Evolutionary conservation across 1,140 invertebrate genomes (phyloP), one percentile per base, ranked within the genome.

Genomic region (Oppia nitens): DNA sequence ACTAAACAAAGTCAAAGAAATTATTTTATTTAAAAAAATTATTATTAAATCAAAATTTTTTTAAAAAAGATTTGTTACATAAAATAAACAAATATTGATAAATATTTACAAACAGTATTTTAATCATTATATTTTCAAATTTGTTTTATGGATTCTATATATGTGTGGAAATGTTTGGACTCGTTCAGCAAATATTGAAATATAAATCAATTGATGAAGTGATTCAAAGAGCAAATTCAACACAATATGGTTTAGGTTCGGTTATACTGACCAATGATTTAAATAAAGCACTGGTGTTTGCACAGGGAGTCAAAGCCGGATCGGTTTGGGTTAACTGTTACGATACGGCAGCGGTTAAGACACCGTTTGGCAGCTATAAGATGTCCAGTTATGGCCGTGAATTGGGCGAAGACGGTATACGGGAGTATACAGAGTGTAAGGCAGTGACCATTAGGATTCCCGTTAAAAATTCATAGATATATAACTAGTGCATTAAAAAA

Each of bases 141-240:
- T n/a, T n/a, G n/a, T n/a, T n/a, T n/a, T n/a, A n/a, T n/a, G n/a
- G n/a, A n/a, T n/a, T n/a, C n/a, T n/a, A n/a, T n/a, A n/a, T n/a
- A n/a, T n/a, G n/a, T n/a, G 86, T 92, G 70, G 94, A 98, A 86
- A 98, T 98, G 66, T 98, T 98, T 75, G 93, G 94, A 1, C 93
- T 94, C 4, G 93, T 98, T 25, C 90, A 94, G 77, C 87, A 91
- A 70, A 82, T 98, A 51, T 73, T 97, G n/a, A 88, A 85, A 68
- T 98, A 96, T 74, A 86, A 87, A 60, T 74, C 79, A 11, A 70
- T 92, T 29, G 85, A 94, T 62, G 92, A 98, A 70, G 79, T 95
- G 3, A 82, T 97, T 48, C 78, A 85, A 64, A 77, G 92, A 58
- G 88, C 91, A 20, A 96, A 98, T 71, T 78, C 82, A 60, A 84